Base-by-base conservation (phyloP, 2,113 vertebrate species). In the Emberiza fucata region DNA sequence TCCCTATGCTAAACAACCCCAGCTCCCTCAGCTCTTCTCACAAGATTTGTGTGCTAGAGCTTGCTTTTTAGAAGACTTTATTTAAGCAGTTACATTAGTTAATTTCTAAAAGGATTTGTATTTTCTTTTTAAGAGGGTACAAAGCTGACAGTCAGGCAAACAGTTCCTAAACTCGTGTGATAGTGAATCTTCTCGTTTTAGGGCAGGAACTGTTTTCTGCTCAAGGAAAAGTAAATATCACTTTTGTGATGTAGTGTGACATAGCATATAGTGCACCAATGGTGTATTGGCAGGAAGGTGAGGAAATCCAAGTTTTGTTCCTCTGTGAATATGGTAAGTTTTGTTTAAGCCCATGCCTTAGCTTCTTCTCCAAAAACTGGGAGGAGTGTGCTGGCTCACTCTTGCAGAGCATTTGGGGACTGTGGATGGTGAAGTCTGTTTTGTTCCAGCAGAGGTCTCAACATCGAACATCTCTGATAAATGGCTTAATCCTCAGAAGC, bases 401-500 rank as follows among this genome's bases (percentile, higher is more conserved):
- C 25, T 35, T 81, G 37, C 37, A 42, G 25, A 42, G 42, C 0
- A 0, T 72, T 75, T 75, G 44, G 42, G 50, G 42, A 25, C 51
- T 71, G 24, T 75, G 68, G 45, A 86, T 93, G 19, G 70, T 40
- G 31, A 93, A 81, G 31, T 61, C 48, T 3, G 3, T 77, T 93
- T 95, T 82, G 18, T 86, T 95, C 47, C 72, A 48, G 68, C 20
- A 65, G 80, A 59, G 42, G 48, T 61, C 91, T 92, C 92, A 64
- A 18, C 40, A 66, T 88, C 44, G 68, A 50, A 86, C 48, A 8
- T 90, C 57, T 91, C 68, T 63, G 86, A 64, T n/a, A 81, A 92
- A 78, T 81, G 23, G 73, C 59, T 88, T 97, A 95, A 95, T 94
- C 83, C 60, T 86, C 69, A 60, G 80, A 66, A 95, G 60, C 91